Evolutionary conservation across 2,888 invertebrate genomes (phyloP).

Genomic region (Allophyes oxyacanthae): DNA sequence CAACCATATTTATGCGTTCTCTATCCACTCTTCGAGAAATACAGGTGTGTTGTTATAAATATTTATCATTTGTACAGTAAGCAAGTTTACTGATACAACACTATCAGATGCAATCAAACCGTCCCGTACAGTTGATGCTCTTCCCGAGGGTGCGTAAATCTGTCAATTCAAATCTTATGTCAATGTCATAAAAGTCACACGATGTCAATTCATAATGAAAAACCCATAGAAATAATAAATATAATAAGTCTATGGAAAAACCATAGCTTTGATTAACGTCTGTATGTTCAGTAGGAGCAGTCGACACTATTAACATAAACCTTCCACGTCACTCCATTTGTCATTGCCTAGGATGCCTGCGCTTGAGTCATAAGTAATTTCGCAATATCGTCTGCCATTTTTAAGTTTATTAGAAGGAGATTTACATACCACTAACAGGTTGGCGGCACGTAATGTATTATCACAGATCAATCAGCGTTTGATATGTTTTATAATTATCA

Average conservation of each 20-base stretch:
- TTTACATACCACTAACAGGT: constrained; percentile 69
- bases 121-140: too few species aligned
- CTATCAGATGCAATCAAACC: constrained; percentile 80
- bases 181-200: too few species aligned
- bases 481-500: constrained; percentile 81
- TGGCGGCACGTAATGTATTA: constrained; percentile 68
- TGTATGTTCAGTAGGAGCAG: constrained; percentile 64
- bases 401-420: constrained; percentile 54
- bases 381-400: constrained; percentile 35
- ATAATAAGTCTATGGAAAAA: too few species aligned
- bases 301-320: constrained; percentile 31
- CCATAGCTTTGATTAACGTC: constrained; percentile 76
- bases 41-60: too few species aligned
- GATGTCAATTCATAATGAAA: too few species aligned
- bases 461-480: constrained; percentile 80
- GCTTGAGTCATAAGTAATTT: constrained; percentile 18
- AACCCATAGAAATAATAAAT: too few species aligned
- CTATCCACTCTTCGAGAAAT: too few species aligned
- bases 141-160: too few species aligned
- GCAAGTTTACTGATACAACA: constrained; percentile 27
- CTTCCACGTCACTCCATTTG: constrained; percentile 52
- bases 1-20: too few species aligned
- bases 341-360: constrained; percentile 47
- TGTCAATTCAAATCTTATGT: too few species aligned
- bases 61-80: constrained; percentile 2